Percentiles rank a stretch among this genome's conserved stretches.
phyloP scores from a whole-genome alignment of 2,888 invertebrate species.

The Mimas tiliae region DNA sequence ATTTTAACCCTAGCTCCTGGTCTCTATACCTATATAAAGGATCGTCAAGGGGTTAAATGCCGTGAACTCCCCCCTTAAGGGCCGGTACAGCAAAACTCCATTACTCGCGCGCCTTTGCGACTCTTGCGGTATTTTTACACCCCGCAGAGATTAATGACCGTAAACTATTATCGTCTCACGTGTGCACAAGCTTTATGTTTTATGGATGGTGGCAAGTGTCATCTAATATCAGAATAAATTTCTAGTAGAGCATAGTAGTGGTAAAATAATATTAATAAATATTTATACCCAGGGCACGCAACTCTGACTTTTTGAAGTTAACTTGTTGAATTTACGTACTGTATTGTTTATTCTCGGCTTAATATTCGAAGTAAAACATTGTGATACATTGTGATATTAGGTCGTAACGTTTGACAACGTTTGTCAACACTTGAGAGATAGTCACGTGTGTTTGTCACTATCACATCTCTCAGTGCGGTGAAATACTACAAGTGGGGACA shows the following conservation, averaged over 20 bases:
- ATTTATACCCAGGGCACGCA: too few species aligned
- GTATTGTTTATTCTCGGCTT: too few species aligned
- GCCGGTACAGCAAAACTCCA: slow-evolving; percentile 74
- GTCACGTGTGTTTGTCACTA: too few species aligned
- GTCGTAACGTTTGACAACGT: too few species aligned
- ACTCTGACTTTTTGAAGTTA: too few species aligned
- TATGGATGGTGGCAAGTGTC: neutral
- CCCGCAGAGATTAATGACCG: slow-evolving; percentile 58
- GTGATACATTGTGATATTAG: too few species aligned
- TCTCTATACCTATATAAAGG: slow-evolving; percentile 15
- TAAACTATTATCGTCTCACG: slow-evolving; percentile 55
- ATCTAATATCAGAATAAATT: neutral
- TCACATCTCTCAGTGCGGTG: too few species aligned
- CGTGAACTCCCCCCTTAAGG: slow-evolving; percentile 44
- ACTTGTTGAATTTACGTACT: too few species aligned
- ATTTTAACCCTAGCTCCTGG: slow-evolving; percentile 8
- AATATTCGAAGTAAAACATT: too few species aligned
- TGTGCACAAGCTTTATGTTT: slow-evolving; percentile 17
- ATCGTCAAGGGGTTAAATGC: slow-evolving; percentile 30
- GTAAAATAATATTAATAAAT: too few species aligned
- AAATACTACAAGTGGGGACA: too few species aligned
- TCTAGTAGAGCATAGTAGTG: neutral
- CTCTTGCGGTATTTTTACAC: slow-evolving; percentile 54
- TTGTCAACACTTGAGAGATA: too few species aligned
- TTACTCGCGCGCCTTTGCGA: slow-evolving; percentile 63